phyloP scores from a whole-genome alignment of 2,113 vertebrate species.

The Papio anubis region DNA sequence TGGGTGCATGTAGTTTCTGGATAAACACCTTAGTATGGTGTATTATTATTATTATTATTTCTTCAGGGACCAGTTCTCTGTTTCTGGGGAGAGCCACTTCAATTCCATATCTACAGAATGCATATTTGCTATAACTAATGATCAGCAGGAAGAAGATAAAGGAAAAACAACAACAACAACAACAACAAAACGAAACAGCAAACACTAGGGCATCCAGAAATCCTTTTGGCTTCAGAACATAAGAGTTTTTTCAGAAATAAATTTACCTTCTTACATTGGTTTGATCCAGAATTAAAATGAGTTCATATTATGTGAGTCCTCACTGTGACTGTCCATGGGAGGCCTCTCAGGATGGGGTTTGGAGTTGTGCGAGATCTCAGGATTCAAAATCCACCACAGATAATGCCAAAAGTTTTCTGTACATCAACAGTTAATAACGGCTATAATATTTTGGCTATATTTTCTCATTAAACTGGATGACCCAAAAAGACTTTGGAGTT shows the following conservation, averaged over 20 bases:
- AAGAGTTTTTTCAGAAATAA: not conserved
- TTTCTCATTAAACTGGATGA: not conserved
- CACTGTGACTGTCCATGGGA: not conserved
- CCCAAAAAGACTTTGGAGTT: not conserved
- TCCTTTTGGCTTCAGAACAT: not conserved
- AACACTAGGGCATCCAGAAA: not conserved
- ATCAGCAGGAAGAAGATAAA: not conserved
- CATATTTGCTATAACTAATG: not conserved
- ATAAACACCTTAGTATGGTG: not conserved
- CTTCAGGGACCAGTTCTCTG: not conserved
- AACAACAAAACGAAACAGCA: not conserved
- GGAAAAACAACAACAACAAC: no score
- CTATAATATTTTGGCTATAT: not conserved
- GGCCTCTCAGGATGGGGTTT: not conserved
- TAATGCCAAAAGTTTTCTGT: not conserved
- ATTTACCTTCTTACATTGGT: not conserved
- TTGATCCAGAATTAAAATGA: not conserved
- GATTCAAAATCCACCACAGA: not conserved
- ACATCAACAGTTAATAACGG: not conserved
- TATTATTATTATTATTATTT: not conserved
- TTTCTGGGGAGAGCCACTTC: not conserved
- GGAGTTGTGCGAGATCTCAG: not conserved
- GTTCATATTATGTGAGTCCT: not conserved
- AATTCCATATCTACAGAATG: not conserved
- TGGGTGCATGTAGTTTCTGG: not conserved